Evolutionary conservation across 2,797 vertebrate genomes (phyloP).

Genomic region (Adrianichthys oophorus): DNA sequence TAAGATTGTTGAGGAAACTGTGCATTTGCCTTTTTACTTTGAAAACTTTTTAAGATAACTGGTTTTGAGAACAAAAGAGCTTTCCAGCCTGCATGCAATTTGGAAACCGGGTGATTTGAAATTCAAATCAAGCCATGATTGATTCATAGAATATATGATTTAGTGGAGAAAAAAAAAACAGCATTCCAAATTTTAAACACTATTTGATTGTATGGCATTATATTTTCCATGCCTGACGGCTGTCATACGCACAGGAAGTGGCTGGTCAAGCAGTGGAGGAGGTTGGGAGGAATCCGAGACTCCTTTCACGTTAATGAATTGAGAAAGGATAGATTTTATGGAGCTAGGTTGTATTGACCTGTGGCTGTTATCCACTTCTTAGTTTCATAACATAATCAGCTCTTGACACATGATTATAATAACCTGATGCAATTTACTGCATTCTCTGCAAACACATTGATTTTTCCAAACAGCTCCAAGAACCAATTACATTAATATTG

Average conservation of each 20-base stretch:
- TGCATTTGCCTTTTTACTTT: no score
- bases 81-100: no score
- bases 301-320: slow-evolving; percentile 70
- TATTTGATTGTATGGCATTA: slow-evolving; percentile 7
- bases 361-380: slow-evolving; percentile 81
- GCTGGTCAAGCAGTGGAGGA: background rate
- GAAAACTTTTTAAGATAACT: no score
- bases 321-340: slow-evolving; percentile 75
- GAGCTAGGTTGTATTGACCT: slow-evolving; percentile 75
- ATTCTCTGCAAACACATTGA: slow-evolving; percentile 94
- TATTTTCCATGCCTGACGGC: background rate
- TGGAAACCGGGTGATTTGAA: background rate
- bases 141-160: background rate
- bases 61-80: no score
- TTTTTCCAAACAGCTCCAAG: slow-evolving; percentile 89
- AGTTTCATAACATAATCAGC: slow-evolving; percentile 88
- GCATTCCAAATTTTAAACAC: background rate
- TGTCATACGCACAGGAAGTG: slow-evolving; percentile 14
- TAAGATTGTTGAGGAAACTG: no score
- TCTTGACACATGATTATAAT: slow-evolving; percentile 89
- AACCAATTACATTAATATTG: slow-evolving; percentile 99
- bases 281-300: slow-evolving; percentile 22
- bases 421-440: slow-evolving; percentile 86
- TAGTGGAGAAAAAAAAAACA: background rate
- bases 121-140: background rate